Evolutionary conservation across 1,140 invertebrate species (phyloP).

Genomic region (Leptinotarsa defecta): DNA sequence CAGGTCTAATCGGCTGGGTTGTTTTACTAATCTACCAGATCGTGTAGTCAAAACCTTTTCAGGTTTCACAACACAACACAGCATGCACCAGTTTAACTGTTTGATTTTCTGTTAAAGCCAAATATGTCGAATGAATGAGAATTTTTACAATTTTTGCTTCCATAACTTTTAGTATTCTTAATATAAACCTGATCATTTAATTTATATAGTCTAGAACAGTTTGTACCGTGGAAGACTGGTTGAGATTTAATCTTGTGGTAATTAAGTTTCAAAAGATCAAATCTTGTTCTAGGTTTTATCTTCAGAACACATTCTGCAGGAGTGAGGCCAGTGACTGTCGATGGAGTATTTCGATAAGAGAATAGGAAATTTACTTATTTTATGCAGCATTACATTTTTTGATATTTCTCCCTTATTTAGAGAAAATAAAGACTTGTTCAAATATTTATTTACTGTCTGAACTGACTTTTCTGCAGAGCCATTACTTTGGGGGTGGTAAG

Average conservation of each 20-base stretch:
- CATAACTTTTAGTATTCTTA: neutral
- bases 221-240: neutral
- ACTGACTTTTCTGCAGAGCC: neutral
- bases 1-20: no score
- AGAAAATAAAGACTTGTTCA: neutral
- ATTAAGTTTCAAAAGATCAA: neutral
- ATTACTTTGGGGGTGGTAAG: neutral
- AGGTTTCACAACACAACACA: no score
- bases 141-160: neutral
- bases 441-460: neutral
- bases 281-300: neutral
- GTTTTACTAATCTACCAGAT: no score
- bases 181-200: neutral
- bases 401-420: no score
- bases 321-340: neutral
- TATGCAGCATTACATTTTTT: no score
- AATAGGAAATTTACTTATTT: no score
- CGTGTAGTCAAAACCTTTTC: no score
- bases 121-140: neutral
- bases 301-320: neutral
- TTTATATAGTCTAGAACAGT: neutral
- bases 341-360: conserved; percentile 3
- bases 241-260: neutral
- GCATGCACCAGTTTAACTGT: neutral
- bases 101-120: neutral